Evolutionary conservation across 2,797 vertebrate genomes (phyloP), one percentile per base, ranked within the genome.

Genomic region (Gadopsis marmoratus): DNA sequence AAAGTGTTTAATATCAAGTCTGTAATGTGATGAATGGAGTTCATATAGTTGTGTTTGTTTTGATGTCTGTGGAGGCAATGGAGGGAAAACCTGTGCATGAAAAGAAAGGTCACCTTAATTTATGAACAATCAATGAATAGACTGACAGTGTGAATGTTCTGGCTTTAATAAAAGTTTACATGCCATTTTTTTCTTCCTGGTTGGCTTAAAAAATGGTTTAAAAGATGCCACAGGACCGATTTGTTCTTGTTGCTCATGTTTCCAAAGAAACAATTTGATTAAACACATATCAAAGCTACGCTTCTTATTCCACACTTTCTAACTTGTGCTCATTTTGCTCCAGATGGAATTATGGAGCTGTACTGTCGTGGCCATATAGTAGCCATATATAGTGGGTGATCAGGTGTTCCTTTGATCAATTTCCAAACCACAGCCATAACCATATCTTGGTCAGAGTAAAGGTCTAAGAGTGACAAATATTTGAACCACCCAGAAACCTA

Each of bases 1-100:
- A 90, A 86, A 85, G 78, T 87, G 82, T 92, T 94, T 89, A 89
- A 93, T 92, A 92, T 91, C 64, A 62, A 53, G 59, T 62, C 50
- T 81, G 53, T 63, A 41, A 39, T 59, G 14, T 90, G 85, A 94
- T 83, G 58, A 88, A 90, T 90, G 74, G 65, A 67, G 63, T 43
- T 84, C 65, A 61, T 79, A 60, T 70, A 85, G 81, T 64, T 55
- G 19, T 74, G 76, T 88, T 90, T 89, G 67, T 90, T 86, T 91
- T 85, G 50, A 78, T 43, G 78, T 77, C 71, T 70, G 19, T 48
- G 9, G 55, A 83, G 66, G 51, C 67, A 39, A 16, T 12, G 11
- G 26, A 60, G 65, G n/a, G 14, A 70, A 43, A 35, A 58, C 47
- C 7, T 51, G 54, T 37, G 8, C 23, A 59, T 54, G 51, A 58